Evolutionary conservation across 2,888 invertebrate species (phyloP).

Genomic region (Leptarthrus brevirostris): DNA sequence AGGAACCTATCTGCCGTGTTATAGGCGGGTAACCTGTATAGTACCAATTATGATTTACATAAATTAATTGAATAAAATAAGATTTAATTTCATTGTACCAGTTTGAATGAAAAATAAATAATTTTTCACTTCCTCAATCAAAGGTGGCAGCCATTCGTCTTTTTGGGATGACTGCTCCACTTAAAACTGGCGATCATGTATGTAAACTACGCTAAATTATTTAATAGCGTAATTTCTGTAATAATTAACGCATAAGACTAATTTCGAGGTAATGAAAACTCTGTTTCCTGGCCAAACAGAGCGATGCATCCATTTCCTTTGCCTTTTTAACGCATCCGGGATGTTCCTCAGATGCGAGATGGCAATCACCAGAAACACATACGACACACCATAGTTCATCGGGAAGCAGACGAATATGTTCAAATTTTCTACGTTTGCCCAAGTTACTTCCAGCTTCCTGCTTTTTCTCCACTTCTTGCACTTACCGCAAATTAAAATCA

Average conservation of each 20-base stretch:
- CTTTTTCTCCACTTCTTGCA: neutral
- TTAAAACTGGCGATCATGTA: too few species aligned
- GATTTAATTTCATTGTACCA: too few species aligned
- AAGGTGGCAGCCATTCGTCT: too few species aligned
- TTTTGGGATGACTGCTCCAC: too few species aligned
- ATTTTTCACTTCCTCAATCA: too few species aligned
- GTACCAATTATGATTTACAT: too few species aligned
- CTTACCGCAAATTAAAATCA: conserved; percentile 23
- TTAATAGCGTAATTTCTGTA: conserved; percentile 9
- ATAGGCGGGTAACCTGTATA: too few species aligned
- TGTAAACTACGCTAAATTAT: neutral
- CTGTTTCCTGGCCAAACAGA: conserved; percentile 32
- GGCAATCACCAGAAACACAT: neutral
- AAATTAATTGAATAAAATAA: too few species aligned
- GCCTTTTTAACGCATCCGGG: conserved; percentile 51
- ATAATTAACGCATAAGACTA: neutral
- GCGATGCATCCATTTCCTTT: conserved; percentile 47
- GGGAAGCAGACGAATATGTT: neutral
- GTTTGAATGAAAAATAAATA: too few species aligned
- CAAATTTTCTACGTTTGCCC: neutral
- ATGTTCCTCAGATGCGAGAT: conserved; percentile 30
- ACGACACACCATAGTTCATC: neutral
- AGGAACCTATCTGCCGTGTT: too few species aligned
- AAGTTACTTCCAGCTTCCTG: neutral
- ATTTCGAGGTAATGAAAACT: conserved; percentile 19